These are phyloP conservation scores for Bradypus variegatus DNA, from an alignment of 2,797 vertebrate genomes.

Conservation along the genomic window DNA sequence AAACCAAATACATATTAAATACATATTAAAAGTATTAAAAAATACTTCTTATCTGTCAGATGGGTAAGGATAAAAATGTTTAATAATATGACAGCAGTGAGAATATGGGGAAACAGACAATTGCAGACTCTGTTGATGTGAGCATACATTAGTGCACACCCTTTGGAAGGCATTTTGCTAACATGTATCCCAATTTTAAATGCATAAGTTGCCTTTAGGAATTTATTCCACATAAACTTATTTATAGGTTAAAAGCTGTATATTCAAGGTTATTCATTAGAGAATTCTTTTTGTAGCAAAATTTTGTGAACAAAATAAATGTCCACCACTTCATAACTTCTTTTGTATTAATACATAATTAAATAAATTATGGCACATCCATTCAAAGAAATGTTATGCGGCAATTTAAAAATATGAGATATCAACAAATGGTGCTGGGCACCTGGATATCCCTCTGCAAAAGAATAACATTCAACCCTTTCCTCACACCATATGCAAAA, in stretches of 20 bases:
- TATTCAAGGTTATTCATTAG: background rate
- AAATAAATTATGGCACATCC: background rate
- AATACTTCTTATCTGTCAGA: background rate
- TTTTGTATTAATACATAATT: background rate
- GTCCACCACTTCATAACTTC: background rate
- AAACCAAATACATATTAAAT: background rate
- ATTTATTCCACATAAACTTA: background rate
- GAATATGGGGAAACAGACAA: background rate
- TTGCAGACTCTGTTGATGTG: background rate
- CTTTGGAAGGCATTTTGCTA: background rate
- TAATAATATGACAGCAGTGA: background rate
- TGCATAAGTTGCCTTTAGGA: background rate
- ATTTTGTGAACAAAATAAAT: background rate
- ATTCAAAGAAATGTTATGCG: background rate
- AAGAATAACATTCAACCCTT: background rate
- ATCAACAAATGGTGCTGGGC: background rate
- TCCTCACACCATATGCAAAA: background rate
- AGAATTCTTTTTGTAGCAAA: background rate
- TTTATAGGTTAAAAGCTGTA: background rate
- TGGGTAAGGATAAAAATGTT: conserved; percentile 1
- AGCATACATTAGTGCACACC: background rate
- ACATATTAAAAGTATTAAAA: background rate
- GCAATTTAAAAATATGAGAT: background rate
- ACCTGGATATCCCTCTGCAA: background rate
- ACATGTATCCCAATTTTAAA: background rate